phyloP scores from a whole-genome alignment of 2,888 invertebrate species.

The Napeogenes sylphis region DNA sequence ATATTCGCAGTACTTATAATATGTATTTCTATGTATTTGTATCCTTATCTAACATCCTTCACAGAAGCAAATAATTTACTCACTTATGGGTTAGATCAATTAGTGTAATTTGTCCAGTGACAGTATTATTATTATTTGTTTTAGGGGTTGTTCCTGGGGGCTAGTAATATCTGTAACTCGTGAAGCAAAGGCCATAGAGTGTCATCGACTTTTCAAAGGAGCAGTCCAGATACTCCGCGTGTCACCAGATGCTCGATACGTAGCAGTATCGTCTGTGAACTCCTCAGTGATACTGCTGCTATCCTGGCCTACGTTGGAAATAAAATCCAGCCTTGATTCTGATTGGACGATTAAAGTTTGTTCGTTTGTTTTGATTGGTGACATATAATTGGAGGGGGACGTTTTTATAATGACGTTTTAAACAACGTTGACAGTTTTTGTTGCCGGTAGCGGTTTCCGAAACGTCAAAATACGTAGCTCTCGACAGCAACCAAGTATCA shows the following conservation, averaged over 20 bases:
- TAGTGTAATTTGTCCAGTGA: no score
- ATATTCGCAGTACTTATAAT: no score
- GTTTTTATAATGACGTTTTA: no score
- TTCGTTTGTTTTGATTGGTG: neutral
- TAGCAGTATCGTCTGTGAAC: constrained; percentile 46
- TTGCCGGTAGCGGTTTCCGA: no score
- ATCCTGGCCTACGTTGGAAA: constrained; percentile 52
- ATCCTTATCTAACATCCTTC: no score
- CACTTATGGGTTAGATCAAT: no score
- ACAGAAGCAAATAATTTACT: no score
- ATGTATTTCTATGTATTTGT: no score
- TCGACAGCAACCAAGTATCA: no score
- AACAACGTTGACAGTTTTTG: no score
- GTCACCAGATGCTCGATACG: constrained; percentile 61
- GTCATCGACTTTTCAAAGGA: constrained; percentile 26
- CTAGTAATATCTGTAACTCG: constrained; percentile 43
- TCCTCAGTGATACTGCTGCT: constrained; percentile 43
- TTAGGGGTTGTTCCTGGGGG: constrained; percentile 62
- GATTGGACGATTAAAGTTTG: constrained; percentile 53
- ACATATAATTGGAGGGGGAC: no score
- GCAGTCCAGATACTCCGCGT: constrained; percentile 47
- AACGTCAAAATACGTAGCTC: no score
- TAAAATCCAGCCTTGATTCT: constrained; percentile 39
- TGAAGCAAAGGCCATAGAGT: constrained; percentile 34
- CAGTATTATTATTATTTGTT: constrained; percentile 1